Percentiles rank a stretch among this genome's conserved stretches.
Conservation (phyloP, 2,888 invertebrate species). For the Lypha dubia region DNA sequence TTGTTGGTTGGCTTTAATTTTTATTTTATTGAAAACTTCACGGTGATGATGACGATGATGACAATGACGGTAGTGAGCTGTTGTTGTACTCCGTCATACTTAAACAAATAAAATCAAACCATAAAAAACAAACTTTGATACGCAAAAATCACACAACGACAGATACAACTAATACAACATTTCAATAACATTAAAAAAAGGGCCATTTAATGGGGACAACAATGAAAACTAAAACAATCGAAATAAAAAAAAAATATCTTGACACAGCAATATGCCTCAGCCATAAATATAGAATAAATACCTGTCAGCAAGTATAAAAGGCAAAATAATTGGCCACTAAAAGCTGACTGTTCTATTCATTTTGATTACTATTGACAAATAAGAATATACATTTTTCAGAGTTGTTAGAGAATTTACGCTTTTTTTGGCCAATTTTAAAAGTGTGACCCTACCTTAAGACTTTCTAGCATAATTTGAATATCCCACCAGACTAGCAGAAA, state of each 20-base stretch:
- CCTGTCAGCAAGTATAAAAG: conserved; percentile 32
- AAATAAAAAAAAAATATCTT: neutral
- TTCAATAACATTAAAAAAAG: conserved; percentile 55
- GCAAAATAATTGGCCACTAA: conserved; percentile 65
- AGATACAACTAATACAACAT: conserved; percentile 22
- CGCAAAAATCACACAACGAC: conserved; percentile 26
- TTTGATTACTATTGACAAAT: neutral
- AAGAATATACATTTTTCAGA: neutral
- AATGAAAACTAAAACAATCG: conserved; percentile 10
- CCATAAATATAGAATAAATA: conserved; percentile 9
- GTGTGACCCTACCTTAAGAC: too few relatives aligned
- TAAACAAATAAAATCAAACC: conserved; percentile 27
- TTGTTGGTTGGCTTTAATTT: conserved; percentile 32
- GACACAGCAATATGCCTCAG: neutral
- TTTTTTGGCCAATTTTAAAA: too few relatives aligned
- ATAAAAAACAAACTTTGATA: conserved; percentile 13
- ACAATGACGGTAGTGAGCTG: too few relatives aligned
- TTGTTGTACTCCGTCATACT: conserved; percentile 16
- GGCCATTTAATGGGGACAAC: conserved; percentile 19
- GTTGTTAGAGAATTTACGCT: neutral
- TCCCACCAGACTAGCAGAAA: too few relatives aligned
- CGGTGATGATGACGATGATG: conserved; percentile 15
- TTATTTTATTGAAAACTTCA: conserved; percentile 36
- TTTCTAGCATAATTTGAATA: too few relatives aligned
- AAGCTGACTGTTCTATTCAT: neutral